Evolutionary conservation across 2,888 invertebrate genomes (phyloP), one percentile per base, ranked within the genome.

Genomic region (Cerastoderma edule): DNA sequence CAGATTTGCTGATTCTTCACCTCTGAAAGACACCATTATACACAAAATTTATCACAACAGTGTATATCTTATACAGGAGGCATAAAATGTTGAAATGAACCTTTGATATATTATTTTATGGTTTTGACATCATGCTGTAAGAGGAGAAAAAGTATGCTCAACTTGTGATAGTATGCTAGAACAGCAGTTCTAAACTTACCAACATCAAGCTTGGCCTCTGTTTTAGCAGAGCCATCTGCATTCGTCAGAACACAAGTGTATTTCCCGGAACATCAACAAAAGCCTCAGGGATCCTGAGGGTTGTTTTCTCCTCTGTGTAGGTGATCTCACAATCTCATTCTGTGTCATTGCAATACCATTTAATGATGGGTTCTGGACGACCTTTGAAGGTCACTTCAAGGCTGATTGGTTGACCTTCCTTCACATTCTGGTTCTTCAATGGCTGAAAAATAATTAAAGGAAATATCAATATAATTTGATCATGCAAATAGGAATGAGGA

Each of bases 221-320:
- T 89, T 19, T 83, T 80, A 8, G 85, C 86, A 22, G 87, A 78
- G 83, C 98, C 99, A 92, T 97, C 96, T 77, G 96, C 95, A 44
- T 97, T 97, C 54, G 94, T 94, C 24, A 96, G 96, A 8, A 95
- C 95, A 86, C 97, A 96, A 16, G 96, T 96, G 92, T 97, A 97
- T 81, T 95, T 94, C 46, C 97, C 97, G 71, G 95, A 95, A 80
- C 95, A 1, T 96, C 93, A 2, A 92, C 92, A 87, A 93, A 93
- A 3, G 91, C 91, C 78, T 92, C 92, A 13, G 95, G 0, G 95
- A 97, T 92, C 96, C 97, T n/a, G 75, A 96, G 94, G 87, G 96
- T 94, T 92, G 96, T 96, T 80, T 96, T 95, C 72, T 96, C 96
- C 89, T 96, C 95, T 89, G 95, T 94, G 90, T 95, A 96, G 82